Base-by-base conservation (phyloP, 2,888 invertebrate genomes). In the Drosophila helvetica region DNA sequence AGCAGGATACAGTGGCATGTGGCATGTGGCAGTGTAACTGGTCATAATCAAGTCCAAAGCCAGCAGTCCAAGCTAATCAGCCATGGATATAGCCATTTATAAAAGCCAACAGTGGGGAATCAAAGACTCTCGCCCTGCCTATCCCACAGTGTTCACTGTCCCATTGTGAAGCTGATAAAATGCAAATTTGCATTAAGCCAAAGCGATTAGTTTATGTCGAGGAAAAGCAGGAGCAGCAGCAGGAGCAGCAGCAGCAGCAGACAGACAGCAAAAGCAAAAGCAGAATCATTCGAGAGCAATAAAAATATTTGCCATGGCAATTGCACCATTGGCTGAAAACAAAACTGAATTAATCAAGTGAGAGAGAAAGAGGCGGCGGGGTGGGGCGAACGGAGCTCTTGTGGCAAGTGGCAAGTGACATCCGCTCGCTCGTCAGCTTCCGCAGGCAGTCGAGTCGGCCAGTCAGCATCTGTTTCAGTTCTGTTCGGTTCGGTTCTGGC, bases 251-350 rank as follows among this genome's bases (percentile, higher is more conserved):
- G 30, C 8, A 27, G 27, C 2, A 8, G 9, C 2, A 27, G 33
- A 33, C 38, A n/a, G 33, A 38, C 33, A 68, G 56, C 65, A 68
- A 46, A 68, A 47, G 68, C 55, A 45, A 51, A 74, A 69, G 55
- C 74, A 67, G 69, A 65, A 74, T 33, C 70, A 64, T 71, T 71
- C 69, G 73, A 80, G 70, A 67, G 88, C 81, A 85, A 90, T 90
- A 90, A 90, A 90, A 89, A 88, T 83, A 88, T 90, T 81, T 86
- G 65, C 65, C 57, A 68, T 50, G 59, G 59, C 61, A 38, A 15
- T 38, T 25, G 55, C 27, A 27, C 25, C 10, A 18, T 51, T 56
- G 55, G 15, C 51, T 52, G 52, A 55, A 61, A 62, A 62, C 64
- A 71, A 74, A 75, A 77, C 77, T 78, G 85, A 81, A 85, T 81